Evolutionary conservation across 2,113 vertebrate genomes (phyloP).

Genomic region (Physeter macrocephalus): DNA sequence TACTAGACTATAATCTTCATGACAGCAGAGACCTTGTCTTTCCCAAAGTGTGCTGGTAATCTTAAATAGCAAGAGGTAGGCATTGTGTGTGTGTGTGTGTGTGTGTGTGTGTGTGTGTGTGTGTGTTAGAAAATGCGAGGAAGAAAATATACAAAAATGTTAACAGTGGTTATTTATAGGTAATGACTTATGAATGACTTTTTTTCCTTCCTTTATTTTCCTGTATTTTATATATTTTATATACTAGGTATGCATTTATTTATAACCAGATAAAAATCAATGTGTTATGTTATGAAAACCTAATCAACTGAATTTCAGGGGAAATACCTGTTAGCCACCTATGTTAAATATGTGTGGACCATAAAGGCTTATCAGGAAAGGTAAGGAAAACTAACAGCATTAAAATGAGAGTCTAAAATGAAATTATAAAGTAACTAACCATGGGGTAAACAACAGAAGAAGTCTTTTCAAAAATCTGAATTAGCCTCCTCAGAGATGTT

Average conservation of each 20-base stretch:
- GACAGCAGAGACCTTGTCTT: background rate
- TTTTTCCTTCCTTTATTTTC: background rate
- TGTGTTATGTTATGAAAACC: background rate
- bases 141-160: background rate
- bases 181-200: background rate
- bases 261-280: background rate
- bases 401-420: background rate
- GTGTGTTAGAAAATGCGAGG: background rate
- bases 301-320: background rate
- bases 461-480: background rate
- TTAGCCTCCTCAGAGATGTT: background rate
- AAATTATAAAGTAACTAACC: background rate
- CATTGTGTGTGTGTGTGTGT: background rate
- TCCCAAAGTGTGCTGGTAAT: background rate
- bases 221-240: background rate
- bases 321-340: background rate
- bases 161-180: background rate
- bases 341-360: background rate
- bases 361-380: background rate
- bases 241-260: background rate
- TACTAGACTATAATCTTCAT: background rate
- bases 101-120: background rate
- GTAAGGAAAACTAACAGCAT: background rate
- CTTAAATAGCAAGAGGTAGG: background rate
- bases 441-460: background rate